A percentile compares a stretch with the other conserved stretches of the same genome.
Evolutionary conservation across 1,140 invertebrate species (phyloP).

Genomic region (Ceratina japonica): DNA sequence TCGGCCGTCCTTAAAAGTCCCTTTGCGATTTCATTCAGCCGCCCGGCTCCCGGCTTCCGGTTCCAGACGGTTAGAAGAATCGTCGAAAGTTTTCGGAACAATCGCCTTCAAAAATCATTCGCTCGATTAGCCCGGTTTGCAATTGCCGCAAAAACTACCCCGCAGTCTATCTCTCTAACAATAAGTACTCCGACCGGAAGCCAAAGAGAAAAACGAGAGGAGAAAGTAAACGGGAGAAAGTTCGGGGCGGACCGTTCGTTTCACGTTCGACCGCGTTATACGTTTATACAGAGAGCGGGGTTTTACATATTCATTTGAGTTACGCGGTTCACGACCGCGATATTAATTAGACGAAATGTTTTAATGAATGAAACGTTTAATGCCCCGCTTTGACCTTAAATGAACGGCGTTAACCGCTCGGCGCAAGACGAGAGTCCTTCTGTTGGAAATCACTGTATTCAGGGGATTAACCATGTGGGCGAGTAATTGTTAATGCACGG

Average conservation of each 20-base stretch:
- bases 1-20: slow-evolving; percentile 51
- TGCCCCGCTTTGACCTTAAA: too few relatives aligned
- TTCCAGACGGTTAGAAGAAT: slow-evolving; percentile 40
- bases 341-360: too few relatives aligned
- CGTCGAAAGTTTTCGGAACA: slow-evolving; percentile 61
- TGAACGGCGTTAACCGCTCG: too few relatives aligned
- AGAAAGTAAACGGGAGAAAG: too few relatives aligned
- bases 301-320: background rate
- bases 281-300: background rate
- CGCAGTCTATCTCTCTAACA: slow-evolving; percentile 14
- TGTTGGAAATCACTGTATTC: too few relatives aligned
- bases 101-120: slow-evolving; percentile 69
- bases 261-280: background rate
- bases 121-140: slow-evolving; percentile 63
- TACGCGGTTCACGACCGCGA: too few relatives aligned
- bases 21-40: slow-evolving; percentile 46
- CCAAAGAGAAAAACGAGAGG: background rate
- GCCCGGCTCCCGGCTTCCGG: slow-evolving; percentile 2
- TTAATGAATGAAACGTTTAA: too few relatives aligned
- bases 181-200: slow-evolving; percentile 28
- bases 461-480: too few relatives aligned
- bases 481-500: too few relatives aligned
- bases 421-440: too few relatives aligned
- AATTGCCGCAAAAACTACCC: slow-evolving; percentile 48
- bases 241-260: background rate